Percentiles rank a stretch among this genome's conserved stretches.
phyloP scores from a whole-genome alignment of 2,797 vertebrate genomes.

The Crenichthys baileyi region DNA sequence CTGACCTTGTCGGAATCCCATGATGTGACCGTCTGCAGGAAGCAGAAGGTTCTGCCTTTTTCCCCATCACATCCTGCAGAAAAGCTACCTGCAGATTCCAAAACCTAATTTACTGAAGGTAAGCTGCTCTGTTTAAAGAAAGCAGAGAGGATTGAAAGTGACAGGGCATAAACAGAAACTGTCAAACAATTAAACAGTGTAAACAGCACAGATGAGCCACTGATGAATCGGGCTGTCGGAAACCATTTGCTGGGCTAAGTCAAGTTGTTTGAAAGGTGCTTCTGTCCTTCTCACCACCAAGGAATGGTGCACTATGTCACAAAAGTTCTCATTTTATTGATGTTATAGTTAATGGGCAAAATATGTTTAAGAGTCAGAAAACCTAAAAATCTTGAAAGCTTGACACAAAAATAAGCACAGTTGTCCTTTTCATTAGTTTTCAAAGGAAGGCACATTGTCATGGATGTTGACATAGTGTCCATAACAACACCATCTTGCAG shows the following conservation, averaged over 20 bases:
- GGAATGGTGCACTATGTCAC: conserved; percentile 6
- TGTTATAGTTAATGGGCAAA: not conserved
- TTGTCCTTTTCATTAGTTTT: not conserved
- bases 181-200: conserved; percentile 82
- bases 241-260: conserved; percentile 62
- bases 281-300: conserved; percentile 32
- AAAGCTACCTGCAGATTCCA: conserved; percentile 47
- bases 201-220: conserved; percentile 79
- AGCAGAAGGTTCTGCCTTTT: conserved; percentile 48
- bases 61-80: conserved; percentile 57
- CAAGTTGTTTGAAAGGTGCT: conserved; percentile 56
- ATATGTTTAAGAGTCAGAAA: not conserved
- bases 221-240: conserved; percentile 78
- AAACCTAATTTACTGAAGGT: conserved; percentile 62
- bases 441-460: not conserved
- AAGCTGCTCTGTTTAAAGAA: conserved; percentile 51
- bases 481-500: not conserved
- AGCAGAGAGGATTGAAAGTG: conserved; percentile 76
- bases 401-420: not conserved
- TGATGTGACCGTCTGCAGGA: conserved; percentile 57
- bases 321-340: not conserved
- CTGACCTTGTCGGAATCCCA: conserved; percentile 57
- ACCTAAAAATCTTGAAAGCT: not conserved
- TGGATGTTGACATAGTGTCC: not conserved
- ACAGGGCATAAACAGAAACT: conserved; percentile 80